Evolutionary conservation across 2,888 invertebrate genomes (phyloP).

Genomic region (Spilosoma lubricipeda): DNA sequence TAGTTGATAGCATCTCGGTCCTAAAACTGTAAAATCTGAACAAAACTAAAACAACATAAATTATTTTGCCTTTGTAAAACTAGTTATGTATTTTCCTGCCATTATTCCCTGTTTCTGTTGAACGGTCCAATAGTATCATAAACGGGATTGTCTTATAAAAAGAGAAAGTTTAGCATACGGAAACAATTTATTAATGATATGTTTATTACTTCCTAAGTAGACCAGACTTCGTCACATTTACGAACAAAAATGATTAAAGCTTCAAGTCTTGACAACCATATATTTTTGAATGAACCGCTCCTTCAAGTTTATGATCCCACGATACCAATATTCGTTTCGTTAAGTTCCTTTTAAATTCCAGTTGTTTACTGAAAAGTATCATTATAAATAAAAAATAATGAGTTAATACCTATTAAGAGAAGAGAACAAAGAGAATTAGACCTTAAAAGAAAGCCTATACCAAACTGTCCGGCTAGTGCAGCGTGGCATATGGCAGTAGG

Average conservation of each 20-base stretch:
- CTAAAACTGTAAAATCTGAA: too few species aligned
- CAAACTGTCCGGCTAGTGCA: too few species aligned
- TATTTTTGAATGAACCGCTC: neutral
- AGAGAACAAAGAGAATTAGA: too few species aligned
- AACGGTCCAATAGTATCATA: neutral
- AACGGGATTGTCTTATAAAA: neutral
- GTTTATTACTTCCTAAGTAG: constrained; percentile 7
- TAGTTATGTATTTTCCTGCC: neutral
- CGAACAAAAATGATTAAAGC: neutral
- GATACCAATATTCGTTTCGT: too few species aligned
- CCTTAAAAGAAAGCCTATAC: too few species aligned
- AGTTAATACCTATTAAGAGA: too few species aligned
- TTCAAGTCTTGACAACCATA: neutral
- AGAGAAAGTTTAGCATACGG: neutral
- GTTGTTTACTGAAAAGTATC: neutral
- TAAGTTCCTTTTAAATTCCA: too few species aligned
- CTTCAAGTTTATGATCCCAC: too few species aligned
- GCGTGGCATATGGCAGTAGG: too few species aligned
- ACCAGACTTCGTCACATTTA: neutral
- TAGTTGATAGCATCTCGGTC: too few species aligned
- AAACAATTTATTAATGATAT: neutral
- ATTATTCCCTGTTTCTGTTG: neutral
- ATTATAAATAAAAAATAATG: neutral
- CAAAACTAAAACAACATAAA: neutral
- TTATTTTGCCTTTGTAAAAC: neutral